Evolutionary conservation across 2,888 invertebrate genomes (phyloP).

Genomic region (Liodrosophila aerea): DNA sequence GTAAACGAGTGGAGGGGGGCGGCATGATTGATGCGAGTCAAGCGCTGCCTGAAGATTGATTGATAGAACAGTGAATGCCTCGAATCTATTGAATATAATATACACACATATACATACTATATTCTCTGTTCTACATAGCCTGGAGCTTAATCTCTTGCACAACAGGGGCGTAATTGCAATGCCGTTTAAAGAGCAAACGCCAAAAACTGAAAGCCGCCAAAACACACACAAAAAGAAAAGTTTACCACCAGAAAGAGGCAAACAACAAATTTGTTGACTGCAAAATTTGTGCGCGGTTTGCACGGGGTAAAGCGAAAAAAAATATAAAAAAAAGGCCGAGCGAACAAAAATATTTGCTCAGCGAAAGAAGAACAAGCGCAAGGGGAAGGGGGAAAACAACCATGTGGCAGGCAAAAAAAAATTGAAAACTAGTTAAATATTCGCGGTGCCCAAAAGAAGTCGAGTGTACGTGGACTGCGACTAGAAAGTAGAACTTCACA

Average conservation of each 20-base stretch:
- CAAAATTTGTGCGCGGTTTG: conserved; percentile 31
- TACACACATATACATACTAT: neutral
- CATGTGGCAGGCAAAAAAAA: conserved; percentile 50
- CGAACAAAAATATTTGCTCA: conserved; percentile 44
- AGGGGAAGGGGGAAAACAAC: conserved; percentile 14
- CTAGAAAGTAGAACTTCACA: conserved; percentile 43
- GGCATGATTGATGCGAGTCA: neutral
- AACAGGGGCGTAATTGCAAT: conserved; percentile 26
- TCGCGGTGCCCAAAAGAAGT: conserved; percentile 42
- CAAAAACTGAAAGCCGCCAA: conserved; percentile 18
- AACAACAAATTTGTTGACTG: conserved; percentile 44
- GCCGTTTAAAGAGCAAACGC: conserved; percentile 20
- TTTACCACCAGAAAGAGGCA: conserved; percentile 16
- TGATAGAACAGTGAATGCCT: neutral
- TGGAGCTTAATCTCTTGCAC: conserved; percentile 14
- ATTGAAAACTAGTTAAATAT: conserved; percentile 75
- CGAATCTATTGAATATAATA: neutral
- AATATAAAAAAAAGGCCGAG: conserved; percentile 19
- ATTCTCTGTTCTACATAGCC: no score
- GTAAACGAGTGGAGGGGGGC: no score
- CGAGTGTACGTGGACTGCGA: conserved; percentile 5
- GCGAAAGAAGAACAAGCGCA: conserved; percentile 8
- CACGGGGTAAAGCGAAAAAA: conserved; percentile 13
- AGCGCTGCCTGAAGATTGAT: neutral
- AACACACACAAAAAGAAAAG: conserved; percentile 20